phyloP scores from a whole-genome alignment of 2,888 invertebrate genomes.

The Atrina japonica region DNA sequence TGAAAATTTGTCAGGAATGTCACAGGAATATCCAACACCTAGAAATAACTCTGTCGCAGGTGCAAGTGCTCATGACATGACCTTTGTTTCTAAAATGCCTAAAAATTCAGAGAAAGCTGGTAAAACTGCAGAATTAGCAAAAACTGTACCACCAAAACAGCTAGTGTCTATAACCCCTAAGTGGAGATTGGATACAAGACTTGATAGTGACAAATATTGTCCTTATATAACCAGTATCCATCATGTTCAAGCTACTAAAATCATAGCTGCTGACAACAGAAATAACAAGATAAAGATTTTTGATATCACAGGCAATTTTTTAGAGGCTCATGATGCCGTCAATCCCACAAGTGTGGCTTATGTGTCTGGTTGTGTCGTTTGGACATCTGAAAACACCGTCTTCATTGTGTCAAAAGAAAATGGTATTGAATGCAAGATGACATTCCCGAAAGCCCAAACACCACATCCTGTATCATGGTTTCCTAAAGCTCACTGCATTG shows the following conservation, averaged over 20 bases:
- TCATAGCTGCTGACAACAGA: conserved; percentile 50
- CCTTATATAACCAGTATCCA: conserved; percentile 28
- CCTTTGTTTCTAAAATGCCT: too few species aligned
- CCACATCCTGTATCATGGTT: conserved; percentile 31
- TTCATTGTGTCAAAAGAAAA: conserved; percentile 6
- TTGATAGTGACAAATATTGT: conserved; percentile 23
- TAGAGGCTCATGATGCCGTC: conserved; percentile 31
- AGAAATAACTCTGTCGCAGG: too few species aligned
- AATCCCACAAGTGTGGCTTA: conserved; percentile 28
- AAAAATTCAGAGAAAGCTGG: too few species aligned
- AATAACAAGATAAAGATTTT: conserved; percentile 55
- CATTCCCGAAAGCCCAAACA: conserved; percentile 6
- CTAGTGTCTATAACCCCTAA: conserved; percentile 32
- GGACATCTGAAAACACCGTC: conserved; percentile 20
- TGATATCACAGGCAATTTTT: conserved; percentile 43
- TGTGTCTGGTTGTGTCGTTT: conserved; percentile 17
- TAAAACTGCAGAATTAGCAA: background rate
- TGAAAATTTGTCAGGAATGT: too few species aligned
- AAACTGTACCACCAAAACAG: background rate
- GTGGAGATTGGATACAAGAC: conserved; percentile 37
- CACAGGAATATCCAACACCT: too few species aligned
- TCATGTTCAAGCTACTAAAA: conserved; percentile 23
- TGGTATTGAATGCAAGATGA: conserved; percentile 11
- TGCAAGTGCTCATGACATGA: too few species aligned
- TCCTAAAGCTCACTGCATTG: conserved; percentile 22